Percentiles rank a stretch among this genome's conserved stretches.
Evolutionary conservation across 2,888 invertebrate genomes (phyloP).

Genomic region (Torymus auratus): DNA sequence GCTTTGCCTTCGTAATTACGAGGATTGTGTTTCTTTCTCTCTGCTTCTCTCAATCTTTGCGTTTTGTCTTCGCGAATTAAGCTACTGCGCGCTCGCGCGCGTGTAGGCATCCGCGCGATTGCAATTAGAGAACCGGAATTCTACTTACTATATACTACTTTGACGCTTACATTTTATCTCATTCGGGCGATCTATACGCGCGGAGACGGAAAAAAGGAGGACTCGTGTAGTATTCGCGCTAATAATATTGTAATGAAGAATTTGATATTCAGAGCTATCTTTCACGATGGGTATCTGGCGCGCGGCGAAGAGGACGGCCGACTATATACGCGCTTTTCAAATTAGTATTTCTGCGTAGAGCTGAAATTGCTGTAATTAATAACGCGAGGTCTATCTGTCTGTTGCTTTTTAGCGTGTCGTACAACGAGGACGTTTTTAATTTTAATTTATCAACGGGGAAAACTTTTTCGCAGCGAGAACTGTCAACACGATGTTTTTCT

Average conservation of each 20-base stretch:
- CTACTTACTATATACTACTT: conserved; percentile 13
- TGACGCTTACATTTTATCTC: conserved; percentile 20
- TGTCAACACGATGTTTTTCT: no score
- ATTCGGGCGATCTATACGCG: background rate
- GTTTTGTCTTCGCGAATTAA: conserved; percentile 40
- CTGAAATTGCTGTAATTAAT: background rate
- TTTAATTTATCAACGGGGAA: no score
- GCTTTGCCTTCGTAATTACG: conserved; percentile 38
- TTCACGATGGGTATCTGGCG: background rate
- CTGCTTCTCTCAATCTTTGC: conserved; percentile 6
- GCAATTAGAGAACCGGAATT: conserved; percentile 41
- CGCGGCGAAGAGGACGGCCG: background rate
- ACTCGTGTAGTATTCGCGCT: background rate
- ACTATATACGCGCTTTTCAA: no score
- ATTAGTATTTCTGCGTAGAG: no score
- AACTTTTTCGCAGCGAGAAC: no score
- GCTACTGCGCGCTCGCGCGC: conserved; percentile 11
- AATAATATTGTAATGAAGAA: conserved; percentile 8
- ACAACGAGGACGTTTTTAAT: no score
- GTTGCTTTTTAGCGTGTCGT: background rate
- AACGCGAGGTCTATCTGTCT: background rate
- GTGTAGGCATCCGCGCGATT: conserved; percentile 25
- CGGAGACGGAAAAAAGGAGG: background rate
- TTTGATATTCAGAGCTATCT: background rate
- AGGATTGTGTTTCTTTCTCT: conserved; percentile 26